Evolutionary conservation across 2,113 vertebrate genomes (phyloP).

Genomic region (Stercorarius parasiticus): DNA sequence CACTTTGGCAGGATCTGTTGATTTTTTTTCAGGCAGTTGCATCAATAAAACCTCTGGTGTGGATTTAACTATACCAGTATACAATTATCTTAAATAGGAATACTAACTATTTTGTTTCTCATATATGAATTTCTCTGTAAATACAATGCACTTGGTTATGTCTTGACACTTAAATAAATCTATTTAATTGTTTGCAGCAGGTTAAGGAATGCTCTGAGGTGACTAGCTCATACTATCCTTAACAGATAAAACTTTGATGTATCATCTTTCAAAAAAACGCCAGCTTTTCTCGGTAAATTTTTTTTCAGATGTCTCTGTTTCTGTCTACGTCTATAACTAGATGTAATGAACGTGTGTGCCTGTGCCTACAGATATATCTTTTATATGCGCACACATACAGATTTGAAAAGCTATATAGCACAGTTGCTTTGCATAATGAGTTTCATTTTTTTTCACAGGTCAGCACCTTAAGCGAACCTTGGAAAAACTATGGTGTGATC

Average conservation of each 20-base stretch:
- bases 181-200: background rate
- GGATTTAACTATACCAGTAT: background rate
- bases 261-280: background rate
- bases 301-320: background rate
- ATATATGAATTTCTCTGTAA: background rate
- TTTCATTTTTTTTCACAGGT: constrained; percentile 58
- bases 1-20: background rate
- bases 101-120: background rate
- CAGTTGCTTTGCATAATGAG: constrained; percentile 53
- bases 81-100: background rate
- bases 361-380: background rate
- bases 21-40: background rate
- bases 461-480: constrained; percentile 55
- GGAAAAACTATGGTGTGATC: constrained; percentile 58
- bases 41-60: background rate
- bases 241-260: background rate
- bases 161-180: background rate
- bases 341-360: rapidly evolving
- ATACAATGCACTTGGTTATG: background rate
- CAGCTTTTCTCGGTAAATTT: background rate
- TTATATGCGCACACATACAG: background rate
- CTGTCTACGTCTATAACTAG: background rate
- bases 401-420: background rate
- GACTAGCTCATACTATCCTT: background rate
- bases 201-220: background rate